A percentile compares a stretch with the other conserved stretches of the same genome.
Conservation (phyloP, 2,797 vertebrate species). For the Cuniculus paca region DNA sequence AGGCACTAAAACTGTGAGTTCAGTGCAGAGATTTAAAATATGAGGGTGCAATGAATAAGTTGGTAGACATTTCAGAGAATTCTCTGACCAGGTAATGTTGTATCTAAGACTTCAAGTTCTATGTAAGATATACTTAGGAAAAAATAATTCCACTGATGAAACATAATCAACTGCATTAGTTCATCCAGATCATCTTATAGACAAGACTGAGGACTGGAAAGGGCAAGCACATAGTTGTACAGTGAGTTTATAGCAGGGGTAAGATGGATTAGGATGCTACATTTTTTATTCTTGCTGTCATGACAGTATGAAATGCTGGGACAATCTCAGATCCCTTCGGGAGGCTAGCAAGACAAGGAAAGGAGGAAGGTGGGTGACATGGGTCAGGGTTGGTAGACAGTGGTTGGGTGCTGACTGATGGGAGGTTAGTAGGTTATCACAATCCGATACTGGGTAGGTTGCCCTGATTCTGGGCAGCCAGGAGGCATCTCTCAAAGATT, state of each 20-base stretch:
- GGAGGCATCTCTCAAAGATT: slow-evolving; percentile 62
- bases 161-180: not conserved
- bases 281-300: not conserved
- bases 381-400: not conserved
- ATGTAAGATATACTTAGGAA: not conserved
- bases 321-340: not conserved
- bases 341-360: not conserved
- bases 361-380: slow-evolving; percentile 6
- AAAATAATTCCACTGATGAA: not conserved
- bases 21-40: not conserved
- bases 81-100: not conserved
- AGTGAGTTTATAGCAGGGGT: not conserved
- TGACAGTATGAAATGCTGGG: not conserved
- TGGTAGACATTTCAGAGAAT: not conserved
- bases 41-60: not conserved
- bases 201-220: not conserved
- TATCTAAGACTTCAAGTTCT: not conserved
- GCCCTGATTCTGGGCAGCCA: slow-evolving; percentile 45
- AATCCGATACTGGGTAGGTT: slow-evolving; percentile 48
- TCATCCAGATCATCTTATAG: not conserved
- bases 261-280: not conserved
- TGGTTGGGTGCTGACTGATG: slow-evolving; percentile 44
- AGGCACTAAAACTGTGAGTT: not conserved
- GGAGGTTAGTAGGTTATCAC: slow-evolving; percentile 65
- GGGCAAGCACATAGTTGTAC: not conserved